Base-by-base conservation (phyloP, 2,113 vertebrate species). In the Rattus rattus region DNA sequence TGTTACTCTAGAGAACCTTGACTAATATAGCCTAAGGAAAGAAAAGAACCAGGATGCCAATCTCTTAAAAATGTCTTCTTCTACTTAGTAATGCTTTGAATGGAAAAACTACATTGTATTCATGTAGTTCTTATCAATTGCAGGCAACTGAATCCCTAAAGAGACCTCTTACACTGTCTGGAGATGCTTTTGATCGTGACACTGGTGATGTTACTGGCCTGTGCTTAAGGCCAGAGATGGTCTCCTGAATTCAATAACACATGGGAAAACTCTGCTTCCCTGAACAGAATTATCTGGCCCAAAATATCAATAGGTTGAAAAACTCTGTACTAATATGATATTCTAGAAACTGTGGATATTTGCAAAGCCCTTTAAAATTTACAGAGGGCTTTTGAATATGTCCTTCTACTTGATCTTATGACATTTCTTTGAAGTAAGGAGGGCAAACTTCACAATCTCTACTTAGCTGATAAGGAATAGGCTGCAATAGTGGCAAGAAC, bases 311-410 rank as follows among this genome's bases (percentile, higher is more conserved):
- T 69, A 88, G 88, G 28, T 33, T 87, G 39, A 67, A 52, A 96
- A 92, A 83, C 3, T 26, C 83, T 93, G 33, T 52, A 70, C 54
- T 92, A 75, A 94, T 30, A 67, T 77, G 36, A 72, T 54, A 90
- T 49, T 94, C 75, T 87, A 80, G 80, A 95, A 95, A 88, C 17
- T 8, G 9, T 33, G 91, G 93, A 54, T 93, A 94, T 85, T 94
- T 97, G 70, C 43, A 88, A 90, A 96, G 47, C 47, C 75, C 70
- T 92, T 95, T 94, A 96, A 93, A 96, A 93, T 96, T 94, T 93
- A 75, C 87, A 89, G 67, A 91, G 91, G 63, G 56, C 65, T 95
- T 96, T 94, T 49, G 36, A 36, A 79, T 52, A n/a, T 76, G 54
- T 81, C 93, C 81, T 92, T 90, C 89, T 89, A 59, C 91, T 93